These are phyloP conservation scores for Muschampia plurimacula DNA, from an alignment of 2,888 invertebrate species.

Conservation along the genomic window DNA sequence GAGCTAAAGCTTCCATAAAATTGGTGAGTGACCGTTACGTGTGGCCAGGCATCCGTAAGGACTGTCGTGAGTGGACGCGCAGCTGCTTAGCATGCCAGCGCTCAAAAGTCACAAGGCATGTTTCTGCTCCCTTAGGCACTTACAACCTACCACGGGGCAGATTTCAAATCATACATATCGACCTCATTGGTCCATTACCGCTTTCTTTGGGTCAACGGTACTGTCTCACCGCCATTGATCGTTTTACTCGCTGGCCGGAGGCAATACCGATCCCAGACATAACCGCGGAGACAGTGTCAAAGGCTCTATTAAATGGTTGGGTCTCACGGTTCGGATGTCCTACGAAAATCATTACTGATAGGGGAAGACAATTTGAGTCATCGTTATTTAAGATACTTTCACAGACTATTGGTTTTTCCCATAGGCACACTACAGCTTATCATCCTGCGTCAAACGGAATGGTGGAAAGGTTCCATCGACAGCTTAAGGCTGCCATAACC, in stretches of 20 bases:
- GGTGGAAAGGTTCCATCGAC: constrained; percentile 5
- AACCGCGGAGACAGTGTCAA: neutral
- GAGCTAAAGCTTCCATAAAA: neutral
- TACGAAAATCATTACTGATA: neutral
- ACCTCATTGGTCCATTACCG: neutral
- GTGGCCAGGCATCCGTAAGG: neutral
- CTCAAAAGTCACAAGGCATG: neutral
- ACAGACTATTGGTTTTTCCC: constrained; percentile 46
- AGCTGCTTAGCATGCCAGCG: neutral
- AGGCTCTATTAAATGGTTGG: neutral
- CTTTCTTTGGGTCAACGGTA: neutral
- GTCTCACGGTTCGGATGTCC: neutral
- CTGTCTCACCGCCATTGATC: neutral
- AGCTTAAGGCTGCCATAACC: neutral
- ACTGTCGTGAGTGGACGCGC: neutral
- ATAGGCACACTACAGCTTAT: constrained; percentile 44
- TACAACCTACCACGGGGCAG: neutral
- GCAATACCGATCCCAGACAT: neutral
- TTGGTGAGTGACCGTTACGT: neutral
- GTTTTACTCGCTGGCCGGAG: neutral
- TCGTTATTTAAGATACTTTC: neutral
- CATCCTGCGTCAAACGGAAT: neutral
- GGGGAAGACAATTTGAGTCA: neutral
- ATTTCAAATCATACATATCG: neutral
- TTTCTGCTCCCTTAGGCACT: neutral